Conservation (phyloP, 2,113 vertebrate genomes). For the Vulpes ferrilata region DNA sequence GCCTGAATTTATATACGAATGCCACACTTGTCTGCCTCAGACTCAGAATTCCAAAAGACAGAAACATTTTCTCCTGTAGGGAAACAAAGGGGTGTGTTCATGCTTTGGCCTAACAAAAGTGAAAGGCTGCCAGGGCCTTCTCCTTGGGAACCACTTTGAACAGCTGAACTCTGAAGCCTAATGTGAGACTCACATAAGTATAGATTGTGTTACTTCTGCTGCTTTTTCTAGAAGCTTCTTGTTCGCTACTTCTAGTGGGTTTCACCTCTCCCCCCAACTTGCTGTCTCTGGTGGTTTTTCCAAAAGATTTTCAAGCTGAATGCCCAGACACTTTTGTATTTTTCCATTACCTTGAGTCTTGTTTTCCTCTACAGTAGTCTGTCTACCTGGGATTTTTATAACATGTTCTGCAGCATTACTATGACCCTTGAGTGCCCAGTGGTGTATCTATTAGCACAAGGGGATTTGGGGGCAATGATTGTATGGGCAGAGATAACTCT, state of each 20-base stretch:
- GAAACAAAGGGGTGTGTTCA: conserved; percentile 5
- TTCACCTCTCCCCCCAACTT: conserved; percentile 43
- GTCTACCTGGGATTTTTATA: conserved; percentile 43
- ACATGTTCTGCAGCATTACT: background rate
- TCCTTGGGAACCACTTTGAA: conserved; percentile 37
- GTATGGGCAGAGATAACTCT: background rate
- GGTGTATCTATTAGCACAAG: conserved; percentile 49
- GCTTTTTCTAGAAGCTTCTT: conserved; percentile 51
- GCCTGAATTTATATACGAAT: conserved; percentile 55
- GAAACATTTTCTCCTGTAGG: conserved; percentile 25
- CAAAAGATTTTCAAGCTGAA: conserved; percentile 55
- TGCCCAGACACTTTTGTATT: background rate
- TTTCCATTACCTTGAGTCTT: conserved; percentile 35
- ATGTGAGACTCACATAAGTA: background rate
- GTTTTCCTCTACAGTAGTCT: conserved; percentile 37
- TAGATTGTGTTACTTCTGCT: conserved; percentile 57
- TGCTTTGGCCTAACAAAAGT: conserved; percentile 39
- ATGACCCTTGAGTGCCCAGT: background rate
- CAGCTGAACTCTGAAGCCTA: conserved; percentile 24
- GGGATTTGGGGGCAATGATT: background rate
- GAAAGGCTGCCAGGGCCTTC: background rate
- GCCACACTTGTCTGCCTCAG: conserved; percentile 35
- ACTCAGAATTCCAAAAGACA: conserved; percentile 55
- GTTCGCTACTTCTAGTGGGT: conserved; percentile 27
- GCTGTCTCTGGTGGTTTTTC: conserved; percentile 51